phyloP scores from a whole-genome alignment of 1,140 invertebrate genomes.

The Geopemphigus sp. region DNA sequence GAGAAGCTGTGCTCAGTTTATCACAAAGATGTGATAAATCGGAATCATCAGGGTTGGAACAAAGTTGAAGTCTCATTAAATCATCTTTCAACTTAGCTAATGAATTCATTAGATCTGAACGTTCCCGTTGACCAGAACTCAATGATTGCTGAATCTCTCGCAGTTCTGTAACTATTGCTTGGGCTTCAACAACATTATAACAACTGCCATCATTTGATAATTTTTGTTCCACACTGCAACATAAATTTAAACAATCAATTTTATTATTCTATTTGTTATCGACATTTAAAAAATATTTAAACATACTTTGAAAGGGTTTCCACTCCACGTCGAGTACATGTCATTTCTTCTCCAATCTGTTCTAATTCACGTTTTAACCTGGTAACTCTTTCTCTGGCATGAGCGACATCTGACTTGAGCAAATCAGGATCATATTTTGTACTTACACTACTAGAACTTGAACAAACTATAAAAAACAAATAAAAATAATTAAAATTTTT shows the following conservation, averaged over 20 bases:
- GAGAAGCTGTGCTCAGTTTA: slow-evolving; percentile 86
- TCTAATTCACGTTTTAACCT: slow-evolving; percentile 85
- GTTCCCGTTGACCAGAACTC: slow-evolving; percentile 86
- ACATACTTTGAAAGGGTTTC: slow-evolving; percentile 83
- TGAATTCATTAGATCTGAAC: slow-evolving; percentile 89
- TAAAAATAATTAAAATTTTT: neutral
- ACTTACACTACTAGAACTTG: slow-evolving; percentile 81
- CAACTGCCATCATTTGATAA: slow-evolving; percentile 74
- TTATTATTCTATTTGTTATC: too few species aligned
- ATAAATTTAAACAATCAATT: neutral
- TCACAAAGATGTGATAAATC: slow-evolving; percentile 59
- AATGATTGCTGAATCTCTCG: slow-evolving; percentile 89
- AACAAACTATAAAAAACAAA: slow-evolving; percentile 69
- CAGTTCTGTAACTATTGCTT: slow-evolving; percentile 89
- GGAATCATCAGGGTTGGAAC: slow-evolving; percentile 58
- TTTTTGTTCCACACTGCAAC: slow-evolving; percentile 52
- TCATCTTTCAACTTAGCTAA: slow-evolving; percentile 91
- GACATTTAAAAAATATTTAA: neutral
- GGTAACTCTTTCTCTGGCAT: slow-evolving; percentile 83
- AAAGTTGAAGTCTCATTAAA: slow-evolving; percentile 78
- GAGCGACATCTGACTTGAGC: slow-evolving; percentile 85
- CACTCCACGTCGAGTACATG: slow-evolving; percentile 85
- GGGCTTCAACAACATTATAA: slow-evolving; percentile 89
- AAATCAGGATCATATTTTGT: slow-evolving; percentile 93
- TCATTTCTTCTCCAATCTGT: slow-evolving; percentile 88